phyloP scores from a whole-genome alignment of 2,888 invertebrate species.

The Chaitophorus viminalis region DNA sequence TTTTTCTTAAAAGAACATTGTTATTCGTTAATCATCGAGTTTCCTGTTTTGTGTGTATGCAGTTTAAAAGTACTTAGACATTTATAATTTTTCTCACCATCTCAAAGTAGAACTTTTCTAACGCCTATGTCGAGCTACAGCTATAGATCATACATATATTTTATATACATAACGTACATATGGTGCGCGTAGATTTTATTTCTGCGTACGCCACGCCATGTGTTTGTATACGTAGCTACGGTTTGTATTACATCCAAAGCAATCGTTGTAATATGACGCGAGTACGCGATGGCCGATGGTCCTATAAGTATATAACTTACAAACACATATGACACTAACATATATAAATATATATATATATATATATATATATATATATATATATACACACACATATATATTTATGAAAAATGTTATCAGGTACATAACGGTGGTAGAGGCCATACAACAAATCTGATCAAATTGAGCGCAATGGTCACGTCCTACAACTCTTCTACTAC shows the following conservation, averaged over 20 bases:
- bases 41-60: not conserved
- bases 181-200: not conserved
- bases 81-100: not conserved
- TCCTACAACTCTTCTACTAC: not conserved
- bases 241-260: not conserved
- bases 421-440: not conserved
- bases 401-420: too few species aligned
- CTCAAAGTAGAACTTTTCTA: not conserved
- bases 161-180: too few species aligned
- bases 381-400: too few species aligned
- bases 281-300: too few species aligned
- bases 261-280: not conserved
- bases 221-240: not conserved
- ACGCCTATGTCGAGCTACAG: not conserved
- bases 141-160: too few species aligned
- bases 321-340: too few species aligned
- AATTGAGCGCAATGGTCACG: constrained; percentile 51
- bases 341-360: not conserved
- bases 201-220: not conserved
- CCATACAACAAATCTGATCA: constrained; percentile 54
- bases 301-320: too few species aligned
- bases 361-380: not conserved
- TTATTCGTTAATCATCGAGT: not conserved
- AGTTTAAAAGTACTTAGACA: not conserved
- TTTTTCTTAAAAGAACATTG: not conserved